Evolutionary conservation across 35 echinoderm and acorn worm species (phyloP).

Genomic region (Apostichopus japonicus): DNA sequence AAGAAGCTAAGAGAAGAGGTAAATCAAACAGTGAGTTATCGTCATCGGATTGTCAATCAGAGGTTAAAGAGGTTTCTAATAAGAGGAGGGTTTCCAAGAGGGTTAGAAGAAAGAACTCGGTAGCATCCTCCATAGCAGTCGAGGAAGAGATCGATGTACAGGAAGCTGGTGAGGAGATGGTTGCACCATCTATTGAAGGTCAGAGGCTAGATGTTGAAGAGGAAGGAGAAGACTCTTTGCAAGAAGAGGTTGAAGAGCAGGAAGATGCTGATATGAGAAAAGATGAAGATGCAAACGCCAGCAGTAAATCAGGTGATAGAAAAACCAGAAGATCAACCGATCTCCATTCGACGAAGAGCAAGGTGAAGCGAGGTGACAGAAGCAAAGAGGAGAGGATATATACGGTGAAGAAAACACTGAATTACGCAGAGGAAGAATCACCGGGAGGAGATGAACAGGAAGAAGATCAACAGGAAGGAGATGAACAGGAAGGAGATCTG

Average conservation of each 20-base stretch:
- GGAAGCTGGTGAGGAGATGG: too few species aligned
- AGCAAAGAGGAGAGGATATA: constrained; percentile 23
- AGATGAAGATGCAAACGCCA: not conserved
- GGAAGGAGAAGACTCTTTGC: too few species aligned
- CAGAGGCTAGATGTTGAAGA: too few species aligned
- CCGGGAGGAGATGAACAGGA: not conserved
- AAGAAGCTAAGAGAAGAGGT: not conserved
- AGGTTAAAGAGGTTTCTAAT: not conserved
- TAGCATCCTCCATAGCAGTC: not conserved
- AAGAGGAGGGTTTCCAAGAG: not conserved
- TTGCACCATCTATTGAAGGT: too few species aligned
- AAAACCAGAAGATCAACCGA: not conserved
- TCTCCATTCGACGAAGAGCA: constrained; percentile 28
- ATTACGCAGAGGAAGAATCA: not conserved
- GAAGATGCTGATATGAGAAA: not conserved
- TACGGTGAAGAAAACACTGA: constrained; percentile 21
- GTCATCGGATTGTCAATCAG: not conserved
- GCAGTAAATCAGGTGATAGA: not conserved
- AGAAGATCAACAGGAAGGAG: not conserved
- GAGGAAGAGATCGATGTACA: not conserved
- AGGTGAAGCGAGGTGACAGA: constrained; percentile 31
- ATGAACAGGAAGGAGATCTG: not conserved
- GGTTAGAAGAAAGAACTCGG: not conserved
- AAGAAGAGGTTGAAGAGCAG: too few species aligned
- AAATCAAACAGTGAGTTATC: not conserved